A percentile compares a stretch with the other conserved stretches of the same genome.
Conservation (phyloP, 2,797 vertebrate genomes). For the Margarornis squamiger region DNA sequence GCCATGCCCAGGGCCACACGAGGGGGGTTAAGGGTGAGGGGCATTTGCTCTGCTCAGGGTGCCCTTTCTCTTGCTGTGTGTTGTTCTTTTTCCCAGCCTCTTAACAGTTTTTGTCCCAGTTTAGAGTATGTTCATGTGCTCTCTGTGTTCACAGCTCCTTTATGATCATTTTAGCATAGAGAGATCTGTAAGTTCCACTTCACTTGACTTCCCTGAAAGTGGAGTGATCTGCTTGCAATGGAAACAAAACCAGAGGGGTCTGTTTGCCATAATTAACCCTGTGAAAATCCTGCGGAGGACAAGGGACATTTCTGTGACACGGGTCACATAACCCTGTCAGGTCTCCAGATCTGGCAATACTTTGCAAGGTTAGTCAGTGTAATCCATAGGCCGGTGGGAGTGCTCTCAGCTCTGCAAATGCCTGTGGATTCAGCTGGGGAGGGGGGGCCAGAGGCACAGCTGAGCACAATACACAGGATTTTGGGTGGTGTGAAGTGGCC, state of each 20-base stretch:
- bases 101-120: neutral
- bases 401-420: neutral
- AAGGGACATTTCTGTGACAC: neutral
- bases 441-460: neutral
- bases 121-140: neutral
- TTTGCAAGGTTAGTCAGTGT: neutral
- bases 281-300: neutral
- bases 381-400: rapidly evolving
- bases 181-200: neutral
- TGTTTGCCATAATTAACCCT: rapidly evolving
- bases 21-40: rapidly evolving
- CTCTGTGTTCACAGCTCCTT: neutral
- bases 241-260: neutral
- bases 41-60: neutral
- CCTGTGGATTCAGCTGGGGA: neutral
- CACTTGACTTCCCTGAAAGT: neutral
- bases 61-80: neutral
- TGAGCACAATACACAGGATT: rapidly evolving
- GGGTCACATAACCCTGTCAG: neutral
- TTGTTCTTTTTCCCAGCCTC: neutral
- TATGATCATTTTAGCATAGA: neutral
- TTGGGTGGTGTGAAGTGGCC: neutral
- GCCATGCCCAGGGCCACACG: rapidly evolving
- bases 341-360: neutral
- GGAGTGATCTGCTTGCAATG: neutral